These are phyloP conservation scores for Bradypodion pumilum DNA, from an alignment of 2,797 vertebrate genomes.

Conservation along the genomic window DNA sequence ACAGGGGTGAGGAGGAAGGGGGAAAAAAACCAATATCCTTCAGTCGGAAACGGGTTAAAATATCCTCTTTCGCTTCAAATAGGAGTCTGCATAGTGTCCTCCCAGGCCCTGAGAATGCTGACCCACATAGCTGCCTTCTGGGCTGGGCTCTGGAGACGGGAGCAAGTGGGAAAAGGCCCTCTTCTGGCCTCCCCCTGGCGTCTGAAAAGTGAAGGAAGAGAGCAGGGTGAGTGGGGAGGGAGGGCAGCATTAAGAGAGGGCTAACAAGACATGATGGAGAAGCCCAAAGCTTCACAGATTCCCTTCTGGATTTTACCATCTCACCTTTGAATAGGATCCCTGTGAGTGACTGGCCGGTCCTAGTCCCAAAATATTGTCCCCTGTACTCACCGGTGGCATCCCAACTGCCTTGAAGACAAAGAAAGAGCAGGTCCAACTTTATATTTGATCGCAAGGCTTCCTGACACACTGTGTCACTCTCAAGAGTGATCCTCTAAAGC, in stretches of 20 bases:
- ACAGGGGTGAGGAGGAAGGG: neutral
- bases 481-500: neutral
- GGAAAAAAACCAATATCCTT: slow-evolving; percentile 13
- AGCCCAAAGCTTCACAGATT: neutral
- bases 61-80: slow-evolving; percentile 93
- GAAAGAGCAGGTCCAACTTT: neutral
- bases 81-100: slow-evolving; percentile 93
- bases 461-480: neutral
- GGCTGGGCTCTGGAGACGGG: slow-evolving; percentile 91
- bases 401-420: slow-evolving; percentile 79
- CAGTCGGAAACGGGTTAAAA: slow-evolving; percentile 74
- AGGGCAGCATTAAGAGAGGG: neutral
- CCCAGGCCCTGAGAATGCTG: slow-evolving; percentile 94
- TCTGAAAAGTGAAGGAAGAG: slow-evolving; percentile 68
- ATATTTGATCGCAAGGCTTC: neutral
- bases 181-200: slow-evolving; percentile 89
- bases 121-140: slow-evolving; percentile 89
- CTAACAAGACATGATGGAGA: neutral
- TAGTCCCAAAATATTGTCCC: slow-evolving; percentile 69
- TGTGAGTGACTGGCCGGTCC: slow-evolving; percentile 74
- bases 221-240: neutral
- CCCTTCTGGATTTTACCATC: neutral
- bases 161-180: slow-evolving; percentile 88
- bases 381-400: slow-evolving; percentile 81
- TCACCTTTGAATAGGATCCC: slow-evolving; percentile 80